phyloP scores from a whole-genome alignment of 2,888 invertebrate genomes.

The Dione vanillae region DNA sequence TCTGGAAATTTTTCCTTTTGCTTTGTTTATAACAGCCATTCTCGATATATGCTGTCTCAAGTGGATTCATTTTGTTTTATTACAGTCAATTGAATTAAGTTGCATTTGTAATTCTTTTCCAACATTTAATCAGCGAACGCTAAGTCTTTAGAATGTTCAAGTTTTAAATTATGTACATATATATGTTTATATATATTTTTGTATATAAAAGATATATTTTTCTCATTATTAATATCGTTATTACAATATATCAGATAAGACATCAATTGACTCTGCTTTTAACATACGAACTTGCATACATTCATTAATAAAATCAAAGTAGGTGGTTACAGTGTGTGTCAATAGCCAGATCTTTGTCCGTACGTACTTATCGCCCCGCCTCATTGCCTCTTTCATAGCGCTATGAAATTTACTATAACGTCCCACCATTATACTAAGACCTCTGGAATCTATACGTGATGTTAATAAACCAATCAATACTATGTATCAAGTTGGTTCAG shows the following conservation, averaged over 20 bases:
- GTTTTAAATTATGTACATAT: neutral
- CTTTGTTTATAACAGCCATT: constrained; percentile 41
- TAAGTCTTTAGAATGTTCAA: neutral
- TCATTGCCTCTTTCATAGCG: constrained; percentile 73
- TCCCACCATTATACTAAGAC: constrained; percentile 64
- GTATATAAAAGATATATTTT: neutral
- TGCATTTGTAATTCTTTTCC: constrained; percentile 44
- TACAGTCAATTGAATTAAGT: constrained; percentile 47
- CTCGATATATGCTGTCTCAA: constrained; percentile 45
- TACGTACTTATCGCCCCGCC: constrained; percentile 79
- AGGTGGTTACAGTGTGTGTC: constrained; percentile 55
- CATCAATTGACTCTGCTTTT: constrained; percentile 38
- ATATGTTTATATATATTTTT: neutral
- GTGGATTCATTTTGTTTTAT: constrained; percentile 47
- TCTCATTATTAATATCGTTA: constrained; percentile 3
- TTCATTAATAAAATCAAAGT: constrained; percentile 47
- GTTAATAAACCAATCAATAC: constrained; percentile 74
- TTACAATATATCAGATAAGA: constrained; percentile 22
- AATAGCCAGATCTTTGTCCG: constrained; percentile 74
- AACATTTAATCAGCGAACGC: constrained; percentile 37
- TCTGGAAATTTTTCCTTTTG: constrained; percentile 40
- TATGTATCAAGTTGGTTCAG: constrained; percentile 73
- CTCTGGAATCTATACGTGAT: constrained; percentile 75
- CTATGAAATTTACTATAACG: constrained; percentile 72
- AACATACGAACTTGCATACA: constrained; percentile 33